A percentile compares a stretch with the other conserved stretches of the same genome.
These are phyloP conservation scores for Drosophila neocordata DNA, from an alignment of 1,140 invertebrate species.

Conservation along the genomic window DNA sequence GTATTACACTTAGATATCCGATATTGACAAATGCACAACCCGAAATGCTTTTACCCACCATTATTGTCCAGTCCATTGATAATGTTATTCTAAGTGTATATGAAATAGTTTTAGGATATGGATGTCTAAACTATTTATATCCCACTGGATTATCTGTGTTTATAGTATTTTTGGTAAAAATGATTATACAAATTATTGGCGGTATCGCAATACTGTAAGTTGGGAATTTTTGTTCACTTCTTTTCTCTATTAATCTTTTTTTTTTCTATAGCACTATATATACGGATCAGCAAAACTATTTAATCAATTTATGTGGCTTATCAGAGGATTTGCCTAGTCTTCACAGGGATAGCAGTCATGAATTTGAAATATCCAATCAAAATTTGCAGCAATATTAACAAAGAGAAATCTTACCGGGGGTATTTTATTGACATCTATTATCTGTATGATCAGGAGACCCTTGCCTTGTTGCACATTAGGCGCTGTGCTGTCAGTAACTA, in stretches of 20 bases:
- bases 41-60: conserved; percentile 66
- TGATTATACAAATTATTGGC: conserved; percentile 48
- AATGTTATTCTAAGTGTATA: conserved; percentile 58
- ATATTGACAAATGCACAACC: conserved; percentile 61
- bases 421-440: conserved; percentile 91
- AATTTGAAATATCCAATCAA: conserved; percentile 44
- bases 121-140: conserved; percentile 47
- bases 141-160: conserved; percentile 55
- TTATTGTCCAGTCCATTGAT: conserved; percentile 61
- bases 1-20: conserved; percentile 51
- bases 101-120: conserved; percentile 62
- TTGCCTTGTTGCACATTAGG: conserved; percentile 88
- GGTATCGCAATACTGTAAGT: conserved; percentile 54
- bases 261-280: conserved; percentile 53
- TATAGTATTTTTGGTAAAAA: conserved; percentile 51
- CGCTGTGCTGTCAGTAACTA: conserved; percentile 92
- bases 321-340: conserved; percentile 5
- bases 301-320: conserved; percentile 18
- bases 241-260: not conserved
- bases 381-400: conserved; percentile 10
- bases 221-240: not conserved
- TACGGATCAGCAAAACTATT: conserved; percentile 55
- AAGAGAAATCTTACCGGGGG: conserved; percentile 83
- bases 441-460: conserved; percentile 92
- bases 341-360: conserved; percentile 35